phyloP scores from a whole-genome alignment of 2,113 vertebrate genomes.

The Cygnus atratus region DNA sequence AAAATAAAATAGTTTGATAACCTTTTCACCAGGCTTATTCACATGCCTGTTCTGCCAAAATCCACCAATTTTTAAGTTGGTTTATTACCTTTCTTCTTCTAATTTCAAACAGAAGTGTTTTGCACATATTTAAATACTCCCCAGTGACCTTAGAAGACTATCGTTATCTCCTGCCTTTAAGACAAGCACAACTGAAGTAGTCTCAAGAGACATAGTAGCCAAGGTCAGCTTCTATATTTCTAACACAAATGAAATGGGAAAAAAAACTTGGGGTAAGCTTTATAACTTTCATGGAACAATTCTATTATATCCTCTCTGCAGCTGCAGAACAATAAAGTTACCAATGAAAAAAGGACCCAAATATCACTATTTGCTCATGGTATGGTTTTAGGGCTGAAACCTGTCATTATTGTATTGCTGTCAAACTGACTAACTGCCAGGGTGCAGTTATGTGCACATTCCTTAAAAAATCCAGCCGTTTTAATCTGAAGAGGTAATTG shows the following conservation, averaged over 20 bases:
- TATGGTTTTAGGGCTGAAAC: background rate
- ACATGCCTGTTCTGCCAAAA: background rate
- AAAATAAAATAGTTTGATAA: conserved; percentile 34
- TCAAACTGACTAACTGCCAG: background rate
- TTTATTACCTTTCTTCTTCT: conserved; percentile 27
- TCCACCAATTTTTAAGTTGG: conserved; percentile 16
- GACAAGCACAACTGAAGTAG: background rate
- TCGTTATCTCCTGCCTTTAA: conserved; percentile 17
- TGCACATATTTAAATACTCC: background rate
- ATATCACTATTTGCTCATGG: background rate
- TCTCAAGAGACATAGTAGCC: background rate
- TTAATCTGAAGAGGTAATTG: background rate
- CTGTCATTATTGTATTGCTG: background rate
- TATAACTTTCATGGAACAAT: background rate
- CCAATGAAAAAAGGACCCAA: background rate
- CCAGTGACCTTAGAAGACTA: conserved; percentile 26
- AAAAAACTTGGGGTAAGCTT: conserved; percentile 34
- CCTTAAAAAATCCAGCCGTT: background rate
- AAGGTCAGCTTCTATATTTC: conserved; percentile 20
- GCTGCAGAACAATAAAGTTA: background rate
- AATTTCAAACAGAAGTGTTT: conserved; percentile 16
- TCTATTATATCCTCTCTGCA: background rate
- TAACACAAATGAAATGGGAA: conserved; percentile 44
- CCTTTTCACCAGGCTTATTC: background rate
- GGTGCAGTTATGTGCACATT: background rate